Evolutionary conservation across 2,797 vertebrate genomes (phyloP).

Genomic region (Enteromius paludinosus): DNA sequence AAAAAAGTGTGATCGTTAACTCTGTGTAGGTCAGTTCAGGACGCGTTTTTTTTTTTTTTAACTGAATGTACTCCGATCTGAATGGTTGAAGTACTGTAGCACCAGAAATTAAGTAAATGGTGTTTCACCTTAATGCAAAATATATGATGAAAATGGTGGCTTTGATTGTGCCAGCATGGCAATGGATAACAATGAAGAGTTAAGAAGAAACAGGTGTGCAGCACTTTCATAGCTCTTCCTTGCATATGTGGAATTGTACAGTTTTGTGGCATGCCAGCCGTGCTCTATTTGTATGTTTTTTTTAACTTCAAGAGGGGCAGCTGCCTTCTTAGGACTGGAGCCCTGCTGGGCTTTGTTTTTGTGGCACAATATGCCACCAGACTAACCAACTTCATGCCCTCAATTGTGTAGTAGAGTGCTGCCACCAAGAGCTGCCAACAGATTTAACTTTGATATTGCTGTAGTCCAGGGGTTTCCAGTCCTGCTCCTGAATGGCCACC

Average conservation of each 20-base stretch:
- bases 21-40: neutral
- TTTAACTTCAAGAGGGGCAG: neutral
- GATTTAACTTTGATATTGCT: neutral
- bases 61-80: neutral
- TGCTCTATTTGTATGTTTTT: neutral
- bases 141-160: neutral
- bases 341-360: neutral
- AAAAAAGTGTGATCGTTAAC: neutral
- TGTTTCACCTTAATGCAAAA: neutral
- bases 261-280: neutral
- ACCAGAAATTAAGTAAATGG: neutral
- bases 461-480: neutral
- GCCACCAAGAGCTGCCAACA: neutral
- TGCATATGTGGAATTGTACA: neutral
- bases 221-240: neutral
- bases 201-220: neutral
- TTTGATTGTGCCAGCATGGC: neutral
- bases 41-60: neutral
- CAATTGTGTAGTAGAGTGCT: neutral
- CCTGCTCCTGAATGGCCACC: neutral
- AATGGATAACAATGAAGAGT: neutral
- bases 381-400: conserved; percentile 15
- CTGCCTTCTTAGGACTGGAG: neutral
- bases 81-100: neutral
- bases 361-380: neutral